Evolutionary conservation across 2,888 invertebrate genomes (phyloP), one percentile per base, ranked within the genome.

Genomic region (Unio delphinus): DNA sequence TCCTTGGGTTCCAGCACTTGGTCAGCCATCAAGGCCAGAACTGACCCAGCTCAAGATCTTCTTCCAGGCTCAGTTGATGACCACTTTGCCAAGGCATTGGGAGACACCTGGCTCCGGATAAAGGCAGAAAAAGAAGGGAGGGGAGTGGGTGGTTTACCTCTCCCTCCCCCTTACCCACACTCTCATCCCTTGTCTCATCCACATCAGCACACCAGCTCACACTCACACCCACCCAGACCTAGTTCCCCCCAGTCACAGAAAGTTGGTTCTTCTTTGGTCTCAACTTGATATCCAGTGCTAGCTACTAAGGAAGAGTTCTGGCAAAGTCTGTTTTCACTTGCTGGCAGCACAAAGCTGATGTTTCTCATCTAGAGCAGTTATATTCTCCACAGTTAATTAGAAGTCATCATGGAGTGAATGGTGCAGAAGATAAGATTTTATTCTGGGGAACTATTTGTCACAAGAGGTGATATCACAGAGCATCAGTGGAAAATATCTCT

Each of bases 51-150:
- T 4, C 72, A 77, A 61, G 79, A 79, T 11, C 69, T 79, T 30
- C 75, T 79, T 55, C 70, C 83, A 15, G 85, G 82, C 7, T 85
- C 88, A 7, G 96, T 96, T 58, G 96, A 96, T 90, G 96, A 96
- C 89, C 96, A 96, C 89, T 96, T 96, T 90, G 95, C 96, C 57
- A 96, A 96, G 91, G 96, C 96, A 0, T 91, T 96, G 63, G 95
- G 95, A 84, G 87, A 85, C 69, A 96, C 95, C 0, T 96, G 96
- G 96, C 78, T 81, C 26, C 74, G 83, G 71, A 84, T 89, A 56
- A 88, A 89, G 66, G 87, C 87, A 0, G 83, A 86, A 61, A 83
- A 81, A 62, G 85, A 87, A 67, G 71, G 72, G 26, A 45, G 45
- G 45, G 45, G 8, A 45, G 73, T 68, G 28, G 60, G 68, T 54